Evolutionary conservation across 2,113 vertebrate species (phyloP), one percentile per base, ranked within the genome.

Genomic region (Vulpes ferrilata): DNA sequence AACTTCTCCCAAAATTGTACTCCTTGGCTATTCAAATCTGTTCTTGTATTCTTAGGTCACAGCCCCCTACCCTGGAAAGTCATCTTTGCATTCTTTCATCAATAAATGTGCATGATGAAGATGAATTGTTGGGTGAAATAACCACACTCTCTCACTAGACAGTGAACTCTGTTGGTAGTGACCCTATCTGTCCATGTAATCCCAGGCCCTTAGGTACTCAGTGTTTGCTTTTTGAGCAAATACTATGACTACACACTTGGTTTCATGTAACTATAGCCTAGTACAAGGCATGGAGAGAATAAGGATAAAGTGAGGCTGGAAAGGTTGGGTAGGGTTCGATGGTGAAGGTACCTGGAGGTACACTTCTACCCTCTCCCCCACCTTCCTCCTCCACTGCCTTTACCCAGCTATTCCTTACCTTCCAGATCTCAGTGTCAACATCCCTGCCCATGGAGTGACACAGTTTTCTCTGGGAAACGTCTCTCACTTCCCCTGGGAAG

Each of bases 301-400:
- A 16, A 57, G 48, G 64, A 55, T 10, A 27, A 62, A 27, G 22
- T 2, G 2, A 57, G 19, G 71, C 19, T 32, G 62, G 69, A 57
- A 62, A 5, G 10, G n/a, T 12, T 8, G 17, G 25, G 32, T 7
- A 15, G 6, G 35, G 38, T 65, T 30, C 13, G 5, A 17, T 12
- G n/a, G 60, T 9, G 48, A 65, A 64, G 16, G 48, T n/a, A 3
- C 83, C 35, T 7, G n/a, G 20, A 12, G 20, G 19, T 53, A 3
- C 1, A 4, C 17, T 2, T 27, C 32, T 1, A 10, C 4, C 3
- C 1, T 0, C 67, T 17, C 25, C 19, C 62, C 38, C 43, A 3
- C 23, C 25, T 23, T 7, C 20, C 25, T 16, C 60, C 5, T 9
- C 27, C 5, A 2, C 11, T n/a, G 1, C 13, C 79, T 35, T 7